Evolutionary conservation across 2,888 invertebrate genomes (phyloP).

Genomic region (Tetranychus piercei): DNA sequence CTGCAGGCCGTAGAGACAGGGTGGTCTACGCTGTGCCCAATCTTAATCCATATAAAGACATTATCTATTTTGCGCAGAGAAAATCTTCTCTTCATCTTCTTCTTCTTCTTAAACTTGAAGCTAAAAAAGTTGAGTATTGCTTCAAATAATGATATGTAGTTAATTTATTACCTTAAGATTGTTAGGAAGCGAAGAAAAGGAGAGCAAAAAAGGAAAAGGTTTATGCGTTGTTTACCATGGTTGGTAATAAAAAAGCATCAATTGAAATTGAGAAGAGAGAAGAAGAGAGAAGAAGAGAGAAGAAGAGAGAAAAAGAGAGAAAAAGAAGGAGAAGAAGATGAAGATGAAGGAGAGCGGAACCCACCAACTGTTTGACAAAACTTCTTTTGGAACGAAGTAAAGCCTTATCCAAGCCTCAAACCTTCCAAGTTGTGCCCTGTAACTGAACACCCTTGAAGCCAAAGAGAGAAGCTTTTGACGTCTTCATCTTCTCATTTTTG

Average conservation of each 20-base stretch:
- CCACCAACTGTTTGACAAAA: constrained; percentile 3
- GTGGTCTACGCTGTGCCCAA: neutral
- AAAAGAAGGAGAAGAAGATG: constrained; percentile 4
- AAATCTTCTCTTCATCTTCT: neutral
- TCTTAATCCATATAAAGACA: neutral
- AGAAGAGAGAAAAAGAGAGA: neutral
- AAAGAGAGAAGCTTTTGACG: neutral
- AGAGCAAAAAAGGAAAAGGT: neutral
- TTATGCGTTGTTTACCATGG: neutral
- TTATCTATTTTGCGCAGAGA: neutral
- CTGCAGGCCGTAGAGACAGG: neutral
- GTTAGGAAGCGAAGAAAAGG: neutral
- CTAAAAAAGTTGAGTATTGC: neutral
- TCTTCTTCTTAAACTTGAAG: neutral
- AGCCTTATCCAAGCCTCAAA: neutral
- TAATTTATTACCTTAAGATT: neutral
- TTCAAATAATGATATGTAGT: neutral
- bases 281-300: neutral
- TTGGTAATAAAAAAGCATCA: neutral
- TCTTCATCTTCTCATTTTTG: neutral
- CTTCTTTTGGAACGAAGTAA: neutral
- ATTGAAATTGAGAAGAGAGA: neutral
- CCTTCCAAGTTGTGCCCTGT: neutral
- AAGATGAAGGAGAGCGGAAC: constrained; percentile 11
- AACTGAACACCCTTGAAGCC: neutral